Conservation (phyloP, 2,113 vertebrate species). For the Psilopsiagon aymara region DNA sequence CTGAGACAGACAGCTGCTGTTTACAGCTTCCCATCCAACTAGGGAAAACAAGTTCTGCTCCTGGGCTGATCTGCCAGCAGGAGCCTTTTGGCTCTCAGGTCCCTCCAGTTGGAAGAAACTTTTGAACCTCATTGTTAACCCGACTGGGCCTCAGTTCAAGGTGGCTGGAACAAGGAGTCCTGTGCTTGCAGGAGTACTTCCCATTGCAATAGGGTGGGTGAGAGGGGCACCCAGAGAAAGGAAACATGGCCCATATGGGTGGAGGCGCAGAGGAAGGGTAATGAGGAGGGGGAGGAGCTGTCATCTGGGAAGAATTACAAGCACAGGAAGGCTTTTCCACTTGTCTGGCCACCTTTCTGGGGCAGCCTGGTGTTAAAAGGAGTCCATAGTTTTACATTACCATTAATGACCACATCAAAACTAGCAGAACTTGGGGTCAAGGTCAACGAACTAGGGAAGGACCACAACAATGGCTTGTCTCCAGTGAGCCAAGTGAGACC, state of each 20-base stretch:
- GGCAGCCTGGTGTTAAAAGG: not conserved
- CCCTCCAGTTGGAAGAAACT: not conserved
- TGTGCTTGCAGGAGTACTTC: not conserved
- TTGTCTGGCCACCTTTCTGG: not conserved
- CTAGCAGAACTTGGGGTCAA: not conserved
- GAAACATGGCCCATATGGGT: not conserved
- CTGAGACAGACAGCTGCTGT: not conserved
- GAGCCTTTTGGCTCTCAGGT: not conserved
- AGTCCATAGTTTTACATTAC: not conserved
- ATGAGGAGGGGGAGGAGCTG: not conserved
- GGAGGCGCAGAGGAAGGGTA: not conserved
- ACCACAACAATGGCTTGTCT: rapidly evolving
- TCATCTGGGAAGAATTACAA: not conserved
- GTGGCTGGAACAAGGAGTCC: not conserved
- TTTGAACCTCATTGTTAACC: not conserved
- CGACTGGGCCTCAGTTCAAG: not conserved
- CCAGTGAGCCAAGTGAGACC: rapidly evolving
- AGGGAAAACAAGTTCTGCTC: not conserved
- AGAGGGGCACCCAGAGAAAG: not conserved
- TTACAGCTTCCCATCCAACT: not conserved
- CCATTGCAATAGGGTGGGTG: not conserved
- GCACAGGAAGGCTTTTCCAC: not conserved
- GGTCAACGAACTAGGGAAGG: not conserved
- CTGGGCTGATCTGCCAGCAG: not conserved
- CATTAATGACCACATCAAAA: not conserved